Evolutionary conservation across 1,140 invertebrate genomes (phyloP), one percentile per base, ranked within the genome.

Genomic region (Drosophila busckii): DNA sequence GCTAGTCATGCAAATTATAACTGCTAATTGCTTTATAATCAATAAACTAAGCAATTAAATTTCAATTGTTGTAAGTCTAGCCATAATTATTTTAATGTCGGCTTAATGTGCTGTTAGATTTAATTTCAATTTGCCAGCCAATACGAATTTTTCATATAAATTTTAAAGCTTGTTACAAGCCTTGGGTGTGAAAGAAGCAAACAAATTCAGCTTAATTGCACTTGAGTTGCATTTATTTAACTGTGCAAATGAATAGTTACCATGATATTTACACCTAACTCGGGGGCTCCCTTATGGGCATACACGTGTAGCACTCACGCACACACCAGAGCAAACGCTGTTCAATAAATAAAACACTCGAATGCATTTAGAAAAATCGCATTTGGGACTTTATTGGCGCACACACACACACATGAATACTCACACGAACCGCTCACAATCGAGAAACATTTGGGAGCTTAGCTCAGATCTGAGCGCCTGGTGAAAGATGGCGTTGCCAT

Each of bases 301-400:
- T 44, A 46, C 15, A 40, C 23, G 38, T 46, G 26, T 19, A 29
- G 23, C n/a, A 29, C 6, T 35, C 23, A 20, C 26, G 29, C 35
- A 41, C 12, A 41, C 17, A 20, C n/a, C 15, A 19, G n/a, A 56
- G 31, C 37, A 37, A 22, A 10, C 42, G 15, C 50, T 32, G 50
- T 29, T 44, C 67, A 71, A 80, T 80, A 75, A 80, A 78, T 80
- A 71, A 80, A 67, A 60, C 73, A 68, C 71, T 68, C 59, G 49
- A 78, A 68, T 78, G 68, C 73, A 80, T 78, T 78, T 78, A 68
- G 68, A 61, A 68, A 70, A 70, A 78, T 78, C 67, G 71, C 66
- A 58, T 54, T 78, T 58, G 55, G 28, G 45, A 60, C 70, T 76
- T 65, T 69, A 60, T 49, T 40, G 56, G 40, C 46, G 31, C 12